Conservation (phyloP, 2,888 invertebrate genomes). For the Invenusta paracnida region DNA sequence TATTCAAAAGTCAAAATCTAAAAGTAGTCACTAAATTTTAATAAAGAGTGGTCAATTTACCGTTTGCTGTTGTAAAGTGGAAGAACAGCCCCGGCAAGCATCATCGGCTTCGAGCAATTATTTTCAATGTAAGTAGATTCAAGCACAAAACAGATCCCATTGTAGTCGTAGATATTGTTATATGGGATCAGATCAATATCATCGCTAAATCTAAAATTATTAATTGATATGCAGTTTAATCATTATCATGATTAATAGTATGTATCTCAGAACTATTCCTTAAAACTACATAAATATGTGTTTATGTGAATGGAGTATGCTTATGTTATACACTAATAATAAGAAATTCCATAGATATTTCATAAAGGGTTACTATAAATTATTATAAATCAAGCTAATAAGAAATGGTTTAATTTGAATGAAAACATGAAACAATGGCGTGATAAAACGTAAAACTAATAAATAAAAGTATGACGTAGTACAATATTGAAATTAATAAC, state of each 20-base stretch:
- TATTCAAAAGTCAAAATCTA: not conserved
- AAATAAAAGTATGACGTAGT: no score
- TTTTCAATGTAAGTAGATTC: not conserved
- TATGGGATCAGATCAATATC: not conserved
- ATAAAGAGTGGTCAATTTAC: no score
- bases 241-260: not conserved
- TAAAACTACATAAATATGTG: not conserved
- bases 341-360: no score
- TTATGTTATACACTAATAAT: no score
- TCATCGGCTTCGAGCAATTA: not conserved
- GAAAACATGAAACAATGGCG: no score
- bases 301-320: no score
- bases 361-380: no score
- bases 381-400: no score
- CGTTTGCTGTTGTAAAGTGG: slow-evolving; percentile 12
- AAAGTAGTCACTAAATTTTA: not conserved
- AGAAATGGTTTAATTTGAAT: no score
- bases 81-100: not conserved
- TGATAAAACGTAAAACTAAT: no score
- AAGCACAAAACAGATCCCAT: not conserved
- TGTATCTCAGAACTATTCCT: not conserved
- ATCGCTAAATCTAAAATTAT: not conserved
- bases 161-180: slow-evolving; percentile 3
- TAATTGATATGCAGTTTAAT: not conserved
- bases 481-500: no score